These are phyloP conservation scores for Neosalanx taihuensis DNA, from an alignment of 2,797 vertebrate species.

Conservation along the genomic window DNA sequence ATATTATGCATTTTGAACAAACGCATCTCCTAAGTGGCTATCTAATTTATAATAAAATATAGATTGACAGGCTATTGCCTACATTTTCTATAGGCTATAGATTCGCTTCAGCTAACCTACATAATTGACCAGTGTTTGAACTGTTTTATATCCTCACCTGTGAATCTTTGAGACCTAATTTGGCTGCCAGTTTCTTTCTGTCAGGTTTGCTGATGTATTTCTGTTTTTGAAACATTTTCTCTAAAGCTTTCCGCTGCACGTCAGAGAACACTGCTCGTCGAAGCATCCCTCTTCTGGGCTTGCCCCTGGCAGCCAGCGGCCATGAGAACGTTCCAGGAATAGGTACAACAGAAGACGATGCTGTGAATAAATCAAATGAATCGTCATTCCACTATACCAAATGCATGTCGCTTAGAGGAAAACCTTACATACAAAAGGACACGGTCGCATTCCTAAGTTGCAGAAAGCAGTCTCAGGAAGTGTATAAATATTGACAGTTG, in stretches of 20 bases:
- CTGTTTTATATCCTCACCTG: constrained; percentile 74
- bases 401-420: too few species aligned
- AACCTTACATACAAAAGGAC: too few species aligned
- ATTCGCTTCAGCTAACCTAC: not conserved
- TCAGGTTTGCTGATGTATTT: constrained; percentile 99
- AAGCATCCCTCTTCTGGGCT: constrained; percentile 93
- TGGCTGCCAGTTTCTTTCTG: constrained; percentile 90
- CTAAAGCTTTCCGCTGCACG: constrained; percentile 92
- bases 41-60: not conserved
- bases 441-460: not conserved
- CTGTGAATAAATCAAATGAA: constrained; percentile 28
- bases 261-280: constrained; percentile 95
- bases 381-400: not conserved
- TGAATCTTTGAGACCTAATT: constrained; percentile 93
- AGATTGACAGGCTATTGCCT: not conserved
- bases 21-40: not conserved
- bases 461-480: constrained; percentile 9
- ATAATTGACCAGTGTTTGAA: not conserved
- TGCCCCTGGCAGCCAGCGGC: constrained; percentile 87
- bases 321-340: constrained; percentile 96
- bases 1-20: not conserved
- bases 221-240: constrained; percentile 98
- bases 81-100: not conserved
- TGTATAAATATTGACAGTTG: constrained; percentile 27
- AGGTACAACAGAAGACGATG: constrained; percentile 84